A percentile compares a stretch with the other conserved stretches of the same genome.
Conservation (phyloP, 2,888 invertebrate species). For the Sinelater perroti region DNA sequence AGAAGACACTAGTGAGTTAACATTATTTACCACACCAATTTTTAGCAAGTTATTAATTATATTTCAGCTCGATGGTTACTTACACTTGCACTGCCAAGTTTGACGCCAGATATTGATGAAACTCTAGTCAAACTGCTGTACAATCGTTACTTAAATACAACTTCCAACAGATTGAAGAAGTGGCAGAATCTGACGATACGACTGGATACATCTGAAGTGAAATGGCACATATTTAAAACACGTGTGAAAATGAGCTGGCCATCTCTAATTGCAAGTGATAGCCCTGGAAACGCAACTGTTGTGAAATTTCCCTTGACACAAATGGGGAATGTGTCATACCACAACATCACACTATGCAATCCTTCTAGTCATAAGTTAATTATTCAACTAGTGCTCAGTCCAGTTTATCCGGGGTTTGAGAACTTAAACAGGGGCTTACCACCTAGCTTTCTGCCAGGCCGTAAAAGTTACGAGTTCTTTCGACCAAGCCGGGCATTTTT, state of each 20-base stretch:
- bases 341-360: conserved; percentile 76
- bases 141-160: conserved; percentile 67
- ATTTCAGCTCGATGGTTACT: conserved; percentile 68
- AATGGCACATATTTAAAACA: conserved; percentile 71
- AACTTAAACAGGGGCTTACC: conserved; percentile 64
- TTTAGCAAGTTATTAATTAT: neutral
- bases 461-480: conserved; percentile 23
- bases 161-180: conserved; percentile 59
- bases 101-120: conserved; percentile 75
- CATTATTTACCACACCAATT: neutral
- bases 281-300: conserved; percentile 59
- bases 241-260: conserved; percentile 77
- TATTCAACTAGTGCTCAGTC: conserved; percentile 77
- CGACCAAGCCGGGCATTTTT: conserved; percentile 32
- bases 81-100: conserved; percentile 70
- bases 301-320: conserved; percentile 77
- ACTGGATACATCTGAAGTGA: conserved; percentile 77
- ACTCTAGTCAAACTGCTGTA: conserved; percentile 71
- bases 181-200: conserved; percentile 77
- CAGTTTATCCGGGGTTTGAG: conserved; percentile 72
- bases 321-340: conserved; percentile 72
- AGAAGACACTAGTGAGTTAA: conserved; percentile 67
- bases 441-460: conserved; percentile 50
- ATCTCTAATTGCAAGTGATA: conserved; percentile 58
- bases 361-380: conserved; percentile 75